phyloP scores from a whole-genome alignment of 2,888 invertebrate species.

The Ligdia adustata region DNA sequence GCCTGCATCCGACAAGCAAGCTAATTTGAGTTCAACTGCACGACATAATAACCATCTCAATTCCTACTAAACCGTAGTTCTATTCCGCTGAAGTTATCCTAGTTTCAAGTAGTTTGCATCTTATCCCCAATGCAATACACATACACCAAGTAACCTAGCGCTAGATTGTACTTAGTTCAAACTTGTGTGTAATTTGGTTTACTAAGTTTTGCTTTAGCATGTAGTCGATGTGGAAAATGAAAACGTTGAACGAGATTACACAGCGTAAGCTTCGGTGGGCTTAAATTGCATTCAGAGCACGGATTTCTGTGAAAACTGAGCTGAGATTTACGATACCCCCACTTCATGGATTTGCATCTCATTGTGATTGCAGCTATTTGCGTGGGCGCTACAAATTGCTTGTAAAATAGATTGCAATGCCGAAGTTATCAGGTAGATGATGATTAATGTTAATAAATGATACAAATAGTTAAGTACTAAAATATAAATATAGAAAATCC shows the following conservation, averaged over 20 bases:
- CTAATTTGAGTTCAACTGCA: constrained; percentile 10
- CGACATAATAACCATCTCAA: constrained; percentile 12
- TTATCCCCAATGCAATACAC: constrained; percentile 31
- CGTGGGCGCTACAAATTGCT: neutral
- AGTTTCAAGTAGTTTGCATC: constrained; percentile 26
- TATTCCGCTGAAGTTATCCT: constrained; percentile 19
- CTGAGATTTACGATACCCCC: constrained; percentile 6
- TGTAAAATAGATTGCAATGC: neutral
- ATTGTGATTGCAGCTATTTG: constrained; percentile 7
- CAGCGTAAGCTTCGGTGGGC: constrained; percentile 7
- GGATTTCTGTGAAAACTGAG: constrained; percentile 10
- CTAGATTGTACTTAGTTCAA: constrained; percentile 3
- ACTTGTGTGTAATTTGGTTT: constrained; percentile 11
- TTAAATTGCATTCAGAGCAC: constrained; percentile 9
- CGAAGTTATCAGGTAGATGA: neutral
- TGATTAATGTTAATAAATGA: too few species aligned
- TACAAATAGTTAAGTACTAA: too few species aligned
- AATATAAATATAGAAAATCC: too few species aligned
- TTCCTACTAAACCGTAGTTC: constrained; percentile 14
- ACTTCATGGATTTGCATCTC: constrained; percentile 12
- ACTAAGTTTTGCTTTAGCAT: constrained; percentile 1
- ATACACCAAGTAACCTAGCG: neutral
- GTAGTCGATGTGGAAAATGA: constrained; percentile 6
- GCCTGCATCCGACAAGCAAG: neutral
- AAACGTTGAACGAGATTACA: constrained; percentile 17